phyloP scores from a whole-genome alignment of 2,797 vertebrate genomes.

The Propithecus perrieri region DNA sequence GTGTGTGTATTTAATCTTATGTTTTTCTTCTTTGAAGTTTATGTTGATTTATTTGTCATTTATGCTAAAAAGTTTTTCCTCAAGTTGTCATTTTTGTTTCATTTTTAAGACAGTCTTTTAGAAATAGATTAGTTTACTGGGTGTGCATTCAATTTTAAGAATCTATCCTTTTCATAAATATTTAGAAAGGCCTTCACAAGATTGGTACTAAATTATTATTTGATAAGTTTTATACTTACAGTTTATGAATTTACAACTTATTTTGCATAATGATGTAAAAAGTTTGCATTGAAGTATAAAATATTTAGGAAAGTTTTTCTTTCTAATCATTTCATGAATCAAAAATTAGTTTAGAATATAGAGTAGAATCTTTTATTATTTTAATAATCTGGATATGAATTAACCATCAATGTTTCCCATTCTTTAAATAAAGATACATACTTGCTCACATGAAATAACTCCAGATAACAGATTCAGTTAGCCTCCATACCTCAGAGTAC shows the following conservation, averaged over 20 bases:
- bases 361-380: not conserved
- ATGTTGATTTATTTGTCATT: not conserved
- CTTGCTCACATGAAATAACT: not conserved
- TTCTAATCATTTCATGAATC: not conserved
- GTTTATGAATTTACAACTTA: not conserved
- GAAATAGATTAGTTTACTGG: not conserved
- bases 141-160: not conserved
- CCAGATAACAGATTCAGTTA: not conserved
- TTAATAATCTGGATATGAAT: not conserved
- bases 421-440: not conserved
- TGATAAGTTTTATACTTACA: not conserved
- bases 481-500: not conserved
- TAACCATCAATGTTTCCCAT: not conserved
- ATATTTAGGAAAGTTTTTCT: not conserved
- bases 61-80: not conserved
- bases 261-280: not conserved
- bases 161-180: not conserved
- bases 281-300: not conserved
- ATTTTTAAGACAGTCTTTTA: not conserved
- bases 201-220: not conserved
- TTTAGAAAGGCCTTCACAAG: not conserved
- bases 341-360: not conserved
- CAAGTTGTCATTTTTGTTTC: not conserved
- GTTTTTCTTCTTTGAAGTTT: not conserved
- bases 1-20: not conserved